phyloP scores from a whole-genome alignment of 2,113 vertebrate species.

The Poeciliopsis retropinna region DNA sequence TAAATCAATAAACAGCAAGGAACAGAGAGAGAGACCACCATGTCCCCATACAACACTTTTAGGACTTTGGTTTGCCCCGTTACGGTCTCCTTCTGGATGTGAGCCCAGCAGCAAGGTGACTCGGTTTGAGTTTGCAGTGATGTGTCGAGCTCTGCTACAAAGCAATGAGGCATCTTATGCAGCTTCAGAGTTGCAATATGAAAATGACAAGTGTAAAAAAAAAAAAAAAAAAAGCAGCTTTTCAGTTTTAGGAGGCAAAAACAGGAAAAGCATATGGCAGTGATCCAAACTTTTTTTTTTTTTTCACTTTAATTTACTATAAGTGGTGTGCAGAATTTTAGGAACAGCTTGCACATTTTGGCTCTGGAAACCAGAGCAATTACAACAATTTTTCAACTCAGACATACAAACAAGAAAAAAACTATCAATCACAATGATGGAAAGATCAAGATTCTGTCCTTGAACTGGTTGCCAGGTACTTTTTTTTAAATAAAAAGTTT shows the following conservation, averaged over 20 bases:
- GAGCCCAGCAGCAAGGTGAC: conserved; percentile 69
- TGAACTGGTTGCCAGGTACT: conserved; percentile 1
- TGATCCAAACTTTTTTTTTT: conserved; percentile 14
- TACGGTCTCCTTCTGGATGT: conserved; percentile 54
- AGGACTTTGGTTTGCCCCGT: conserved; percentile 57
- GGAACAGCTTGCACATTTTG: conserved; percentile 31
- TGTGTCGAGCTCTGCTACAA: conserved; percentile 41
- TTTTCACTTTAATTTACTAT: conserved; percentile 1
- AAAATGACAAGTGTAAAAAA: not conserved
- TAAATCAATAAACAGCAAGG: conserved; percentile 50
- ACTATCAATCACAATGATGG: conserved; percentile 2
- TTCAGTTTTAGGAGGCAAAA: conserved; percentile 8
- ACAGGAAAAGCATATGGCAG: not conserved
- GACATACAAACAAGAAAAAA: not conserved
- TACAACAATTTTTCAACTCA: conserved; percentile 6
- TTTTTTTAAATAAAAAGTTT: not conserved
- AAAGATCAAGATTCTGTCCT: not conserved
- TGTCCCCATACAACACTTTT: conserved; percentile 49
- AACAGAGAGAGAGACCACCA: conserved; percentile 33
- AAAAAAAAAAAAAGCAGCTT: not conserved
- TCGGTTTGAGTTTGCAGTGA: conserved; percentile 31
- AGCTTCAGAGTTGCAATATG: conserved; percentile 14
- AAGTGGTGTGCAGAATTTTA: conserved; percentile 1
- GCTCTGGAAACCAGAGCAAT: conserved; percentile 10
- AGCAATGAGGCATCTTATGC: conserved; percentile 25